A percentile compares a stretch with the other conserved stretches of the same genome.
Conservation (phyloP, 1,140 invertebrate genomes). For the Musca vetustissima region DNA sequence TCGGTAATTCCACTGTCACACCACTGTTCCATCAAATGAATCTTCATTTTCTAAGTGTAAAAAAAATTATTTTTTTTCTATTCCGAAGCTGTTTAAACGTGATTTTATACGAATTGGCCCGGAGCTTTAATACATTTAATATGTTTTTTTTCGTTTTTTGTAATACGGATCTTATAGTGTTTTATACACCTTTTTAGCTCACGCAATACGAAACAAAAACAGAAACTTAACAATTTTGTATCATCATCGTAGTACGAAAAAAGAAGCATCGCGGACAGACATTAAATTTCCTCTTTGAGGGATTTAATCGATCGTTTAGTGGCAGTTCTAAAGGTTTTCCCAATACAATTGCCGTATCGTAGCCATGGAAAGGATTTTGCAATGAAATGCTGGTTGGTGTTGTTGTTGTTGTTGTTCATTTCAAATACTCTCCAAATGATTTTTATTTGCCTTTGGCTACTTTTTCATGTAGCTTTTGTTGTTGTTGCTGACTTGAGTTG, state of each 20-base stretch:
- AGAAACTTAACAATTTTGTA: no score
- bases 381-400: neutral
- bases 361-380: neutral
- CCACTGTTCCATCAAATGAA: no score
- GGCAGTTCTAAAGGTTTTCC: slow-evolving; percentile 9
- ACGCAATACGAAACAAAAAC: slow-evolving; percentile 1
- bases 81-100: slow-evolving; percentile 5
- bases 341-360: neutral
- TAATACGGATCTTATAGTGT: neutral
- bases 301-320: slow-evolving; percentile 17
- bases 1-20: no score
- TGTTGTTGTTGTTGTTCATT: no score
- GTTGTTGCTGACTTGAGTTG: neutral
- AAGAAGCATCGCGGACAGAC: no score
- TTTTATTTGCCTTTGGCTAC: slow-evolving; percentile 1
- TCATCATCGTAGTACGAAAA: no score
- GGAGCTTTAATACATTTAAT: slow-evolving; percentile 7
- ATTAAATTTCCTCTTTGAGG: no score
- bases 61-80: neutral
- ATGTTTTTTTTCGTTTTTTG: neutral
- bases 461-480: neutral
- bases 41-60: no score
- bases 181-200: slow-evolving; percentile 14
- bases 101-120: slow-evolving; percentile 7
- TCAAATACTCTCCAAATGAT: neutral